These are phyloP conservation scores for Gambusia yucatana DNA, from an alignment of 2,797 vertebrate genomes.

Conservation along the genomic window DNA sequence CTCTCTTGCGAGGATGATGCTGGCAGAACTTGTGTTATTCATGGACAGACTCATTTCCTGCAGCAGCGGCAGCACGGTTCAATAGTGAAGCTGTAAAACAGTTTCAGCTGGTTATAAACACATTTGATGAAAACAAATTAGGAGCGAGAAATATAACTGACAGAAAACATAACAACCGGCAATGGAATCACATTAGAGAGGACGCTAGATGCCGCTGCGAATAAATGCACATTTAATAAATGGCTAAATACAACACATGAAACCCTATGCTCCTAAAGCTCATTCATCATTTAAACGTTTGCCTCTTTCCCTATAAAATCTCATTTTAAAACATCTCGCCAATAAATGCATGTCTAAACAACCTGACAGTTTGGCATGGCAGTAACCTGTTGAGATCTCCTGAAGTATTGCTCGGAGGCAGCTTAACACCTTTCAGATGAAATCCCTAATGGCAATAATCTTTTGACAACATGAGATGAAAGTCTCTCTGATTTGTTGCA, in stretches of 20 bases:
- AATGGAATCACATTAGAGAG: conserved; percentile 81
- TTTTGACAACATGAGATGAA: conserved; percentile 90
- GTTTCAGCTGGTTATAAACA: conserved; percentile 83
- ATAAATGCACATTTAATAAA: conserved; percentile 85
- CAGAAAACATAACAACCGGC: conserved; percentile 81
- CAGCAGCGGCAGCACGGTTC: conserved; percentile 75
- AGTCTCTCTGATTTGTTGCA: conserved; percentile 94
- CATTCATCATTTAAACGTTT: conserved; percentile 78
- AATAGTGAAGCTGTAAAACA: conserved; percentile 83
- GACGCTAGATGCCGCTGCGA: conserved; percentile 74
- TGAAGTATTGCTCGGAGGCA: conserved; percentile 45
- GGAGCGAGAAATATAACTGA: conserved; percentile 82
- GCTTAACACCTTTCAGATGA: conserved; percentile 69
- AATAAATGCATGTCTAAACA: conserved; percentile 64
- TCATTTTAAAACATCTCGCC: conserved; percentile 67
- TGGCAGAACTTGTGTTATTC: conserved; percentile 76
- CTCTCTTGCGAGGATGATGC: conserved; percentile 57
- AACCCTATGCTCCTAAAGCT: conserved; percentile 69
- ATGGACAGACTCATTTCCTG: conserved; percentile 80
- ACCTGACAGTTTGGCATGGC: conserved; percentile 57
- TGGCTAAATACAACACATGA: conserved; percentile 80
- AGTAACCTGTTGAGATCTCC: conserved; percentile 79
- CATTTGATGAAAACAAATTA: conserved; percentile 86
- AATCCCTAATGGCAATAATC: conserved; percentile 81
- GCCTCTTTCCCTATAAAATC: conserved; percentile 75